Conservation (phyloP, 2,113 vertebrate genomes). For the Tichodroma muraria region DNA sequence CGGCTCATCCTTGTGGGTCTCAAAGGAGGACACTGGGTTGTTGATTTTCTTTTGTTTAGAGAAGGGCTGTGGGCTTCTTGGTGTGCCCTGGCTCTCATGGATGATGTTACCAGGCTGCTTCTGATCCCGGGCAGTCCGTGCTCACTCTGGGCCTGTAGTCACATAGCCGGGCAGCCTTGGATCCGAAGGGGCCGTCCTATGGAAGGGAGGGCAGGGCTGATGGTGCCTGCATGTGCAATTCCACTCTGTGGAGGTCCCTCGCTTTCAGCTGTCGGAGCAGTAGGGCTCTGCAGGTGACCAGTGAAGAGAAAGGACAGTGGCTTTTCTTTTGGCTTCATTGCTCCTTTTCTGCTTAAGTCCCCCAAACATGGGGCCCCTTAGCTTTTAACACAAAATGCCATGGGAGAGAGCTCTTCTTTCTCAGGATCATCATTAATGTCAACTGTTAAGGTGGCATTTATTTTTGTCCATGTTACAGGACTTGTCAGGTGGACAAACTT, state of each 20-base stretch:
- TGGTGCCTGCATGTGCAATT: neutral
- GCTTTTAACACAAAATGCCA: neutral
- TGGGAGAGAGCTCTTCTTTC: neutral
- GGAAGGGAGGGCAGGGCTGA: neutral
- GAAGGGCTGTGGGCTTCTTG: neutral
- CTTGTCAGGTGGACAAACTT: neutral
- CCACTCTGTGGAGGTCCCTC: accelerated
- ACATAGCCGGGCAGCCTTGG: neutral
- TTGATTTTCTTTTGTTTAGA: neutral
- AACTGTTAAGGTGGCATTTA: neutral
- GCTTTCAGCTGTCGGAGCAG: neutral
- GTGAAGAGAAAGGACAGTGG: neutral
- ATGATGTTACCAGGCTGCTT: neutral
- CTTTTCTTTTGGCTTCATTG: neutral
- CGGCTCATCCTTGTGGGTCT: neutral
- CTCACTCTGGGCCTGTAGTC: neutral
- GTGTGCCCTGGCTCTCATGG: neutral
- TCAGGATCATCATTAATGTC: too few species aligned
- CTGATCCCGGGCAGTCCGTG: neutral
- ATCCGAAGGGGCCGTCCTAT: accelerated
- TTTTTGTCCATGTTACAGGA: neutral
- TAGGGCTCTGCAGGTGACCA: neutral
- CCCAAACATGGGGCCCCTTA: accelerated
- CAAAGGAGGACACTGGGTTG: neutral
- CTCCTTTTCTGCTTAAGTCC: neutral